Evolutionary conservation across 2,888 invertebrate genomes (phyloP).

Genomic region (Camponotus fellah): DNA sequence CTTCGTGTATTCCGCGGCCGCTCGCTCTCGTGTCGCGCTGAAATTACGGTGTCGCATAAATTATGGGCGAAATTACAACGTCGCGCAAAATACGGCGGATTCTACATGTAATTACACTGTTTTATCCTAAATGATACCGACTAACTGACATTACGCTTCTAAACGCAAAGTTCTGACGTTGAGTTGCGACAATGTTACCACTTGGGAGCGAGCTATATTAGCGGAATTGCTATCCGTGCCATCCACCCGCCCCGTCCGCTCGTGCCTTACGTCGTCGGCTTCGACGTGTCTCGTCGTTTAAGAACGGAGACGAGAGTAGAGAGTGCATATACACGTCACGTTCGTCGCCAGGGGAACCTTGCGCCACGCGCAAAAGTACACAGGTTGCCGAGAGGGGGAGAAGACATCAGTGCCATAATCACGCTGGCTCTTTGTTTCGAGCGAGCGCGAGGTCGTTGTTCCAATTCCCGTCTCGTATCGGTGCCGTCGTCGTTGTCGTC

Average conservation of each 20-base stretch:
- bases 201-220: neutral
- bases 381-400: neutral
- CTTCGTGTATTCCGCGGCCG: conserved; percentile 10
- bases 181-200: conserved; percentile 22
- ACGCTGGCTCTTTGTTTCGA: conserved; percentile 56
- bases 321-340: conserved; percentile 48
- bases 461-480: conserved; percentile 42
- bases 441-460: conserved; percentile 50
- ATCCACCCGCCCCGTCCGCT: neutral
- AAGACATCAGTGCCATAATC: conserved; percentile 40
- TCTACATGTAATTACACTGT: conserved; percentile 39
- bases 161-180: conserved; percentile 10
- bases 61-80: conserved; percentile 41
- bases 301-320: conserved; percentile 21
- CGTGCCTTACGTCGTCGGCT: conserved; percentile 19
- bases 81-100: conserved; percentile 33
- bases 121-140: conserved; percentile 33
- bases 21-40: conserved; percentile 22
- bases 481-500: conserved; percentile 36
- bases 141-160: conserved; percentile 29
- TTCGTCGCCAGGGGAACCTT: conserved; percentile 33
- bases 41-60: conserved; percentile 42
- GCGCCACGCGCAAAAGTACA: conserved; percentile 48
- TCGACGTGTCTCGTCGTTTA: conserved; percentile 31
- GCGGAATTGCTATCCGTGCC: conserved; percentile 19